These are phyloP conservation scores for Eubucco bourcierii DNA, from an alignment of 2,113 vertebrate species.

Conservation along the genomic window DNA sequence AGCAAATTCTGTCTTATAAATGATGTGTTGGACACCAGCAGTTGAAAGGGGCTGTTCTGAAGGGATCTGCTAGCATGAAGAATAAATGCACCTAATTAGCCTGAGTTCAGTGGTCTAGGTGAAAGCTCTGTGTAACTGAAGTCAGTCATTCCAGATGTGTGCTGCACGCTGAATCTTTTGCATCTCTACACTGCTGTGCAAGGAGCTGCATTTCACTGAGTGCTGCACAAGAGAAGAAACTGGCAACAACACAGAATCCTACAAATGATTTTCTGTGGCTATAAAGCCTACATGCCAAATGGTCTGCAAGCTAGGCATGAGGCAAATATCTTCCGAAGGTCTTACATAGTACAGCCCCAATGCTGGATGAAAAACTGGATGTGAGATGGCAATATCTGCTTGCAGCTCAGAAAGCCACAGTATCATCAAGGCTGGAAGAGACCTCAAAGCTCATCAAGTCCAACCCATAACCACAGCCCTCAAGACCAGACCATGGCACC, in stretches of 20 bases:
- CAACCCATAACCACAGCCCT: too few species aligned
- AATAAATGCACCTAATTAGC: conserved; percentile 42
- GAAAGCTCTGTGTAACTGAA: not conserved
- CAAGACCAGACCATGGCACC: too few species aligned
- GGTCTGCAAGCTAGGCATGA: not conserved
- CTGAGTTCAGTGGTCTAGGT: conserved; percentile 16
- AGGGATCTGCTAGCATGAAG: not conserved
- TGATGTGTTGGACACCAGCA: not conserved
- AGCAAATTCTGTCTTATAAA: conserved; percentile 17
- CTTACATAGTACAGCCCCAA: not conserved
- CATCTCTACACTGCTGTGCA: not conserved
- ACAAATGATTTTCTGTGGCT: not conserved
- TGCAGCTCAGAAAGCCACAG: too few species aligned
- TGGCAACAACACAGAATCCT: not conserved
- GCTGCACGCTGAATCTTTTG: not conserved
- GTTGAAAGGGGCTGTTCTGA: conserved; percentile 12
- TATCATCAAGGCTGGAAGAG: too few species aligned
- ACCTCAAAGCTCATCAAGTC: too few species aligned
- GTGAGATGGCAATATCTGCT: not conserved
- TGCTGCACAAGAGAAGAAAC: fast-evolving
- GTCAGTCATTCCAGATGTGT: not conserved
- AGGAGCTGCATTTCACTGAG: not conserved
- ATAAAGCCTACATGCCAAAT: fast-evolving
- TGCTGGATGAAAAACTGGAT: not conserved
- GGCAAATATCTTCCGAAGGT: not conserved